phyloP scores from a whole-genome alignment of 2,113 vertebrate species.

The Bungarus multicinctus region DNA sequence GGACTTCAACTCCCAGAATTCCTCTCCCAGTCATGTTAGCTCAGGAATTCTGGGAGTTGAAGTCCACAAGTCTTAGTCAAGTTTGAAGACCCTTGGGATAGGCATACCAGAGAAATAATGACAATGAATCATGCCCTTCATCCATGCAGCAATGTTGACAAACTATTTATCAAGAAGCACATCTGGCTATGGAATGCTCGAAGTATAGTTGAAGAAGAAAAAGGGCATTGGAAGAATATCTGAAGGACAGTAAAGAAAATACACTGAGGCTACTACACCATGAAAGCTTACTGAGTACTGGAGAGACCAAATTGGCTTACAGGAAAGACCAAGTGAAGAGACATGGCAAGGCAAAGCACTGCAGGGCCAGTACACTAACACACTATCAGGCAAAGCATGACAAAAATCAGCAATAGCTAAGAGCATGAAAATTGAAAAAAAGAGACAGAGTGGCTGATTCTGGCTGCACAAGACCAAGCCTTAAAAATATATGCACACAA shows the following conservation, averaged over 20 bases:
- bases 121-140: neutral
- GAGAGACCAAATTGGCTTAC: neutral
- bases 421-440: neutral
- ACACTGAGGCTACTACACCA: neutral
- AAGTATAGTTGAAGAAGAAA: neutral
- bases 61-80: too few species aligned
- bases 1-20: too few species aligned
- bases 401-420: neutral
- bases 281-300: neutral
- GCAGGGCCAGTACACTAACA: neutral
- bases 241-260: neutral
- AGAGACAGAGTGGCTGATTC: neutral
- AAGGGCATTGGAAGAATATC: neutral
- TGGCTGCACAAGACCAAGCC: neutral
- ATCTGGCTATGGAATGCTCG: neutral
- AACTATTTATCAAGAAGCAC: neutral
- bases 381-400: neutral
- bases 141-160: neutral
- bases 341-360: neutral
- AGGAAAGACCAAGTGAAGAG: neutral
- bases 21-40: too few species aligned
- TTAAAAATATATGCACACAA: neutral
- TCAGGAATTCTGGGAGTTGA: too few species aligned
- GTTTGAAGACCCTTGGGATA: neutral
- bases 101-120: neutral